Conservation (phyloP, 1,140 invertebrate genomes). For the Anastatus disparis region DNA sequence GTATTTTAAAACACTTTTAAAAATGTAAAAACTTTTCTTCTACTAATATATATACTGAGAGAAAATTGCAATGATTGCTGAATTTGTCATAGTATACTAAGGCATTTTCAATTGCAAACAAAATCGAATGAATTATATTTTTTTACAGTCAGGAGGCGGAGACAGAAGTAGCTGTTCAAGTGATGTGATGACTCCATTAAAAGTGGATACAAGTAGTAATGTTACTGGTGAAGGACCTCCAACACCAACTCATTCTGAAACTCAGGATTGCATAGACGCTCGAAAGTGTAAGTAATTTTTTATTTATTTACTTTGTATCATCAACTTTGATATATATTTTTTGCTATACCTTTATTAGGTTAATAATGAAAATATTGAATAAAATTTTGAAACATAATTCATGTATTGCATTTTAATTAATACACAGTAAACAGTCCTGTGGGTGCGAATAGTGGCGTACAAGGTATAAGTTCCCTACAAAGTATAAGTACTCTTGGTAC, state of each 20-base stretch:
- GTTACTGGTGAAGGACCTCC: slow-evolving; percentile 72
- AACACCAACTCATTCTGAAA: slow-evolving; percentile 78
- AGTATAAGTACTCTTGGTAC: slow-evolving; percentile 65
- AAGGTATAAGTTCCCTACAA: slow-evolving; percentile 68
- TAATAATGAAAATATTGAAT: no score
- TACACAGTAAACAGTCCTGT: slow-evolving; percentile 64
- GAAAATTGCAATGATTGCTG: no score
- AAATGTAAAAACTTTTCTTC: no score
- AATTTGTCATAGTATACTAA: no score
- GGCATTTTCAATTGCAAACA: no score
- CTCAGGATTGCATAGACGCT: slow-evolving; percentile 72
- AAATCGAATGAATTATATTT: not conserved
- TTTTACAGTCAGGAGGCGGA: slow-evolving; percentile 55
- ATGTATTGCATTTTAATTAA: not conserved
- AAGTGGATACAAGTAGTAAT: slow-evolving; percentile 70
- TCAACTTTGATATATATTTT: no score
- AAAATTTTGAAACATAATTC: no score
- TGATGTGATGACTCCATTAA: slow-evolving; percentile 67
- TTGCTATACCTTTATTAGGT: no score
- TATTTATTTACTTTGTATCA: not conserved
- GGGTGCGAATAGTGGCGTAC: slow-evolving; percentile 60
- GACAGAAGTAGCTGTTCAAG: slow-evolving; percentile 60
- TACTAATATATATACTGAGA: no score
- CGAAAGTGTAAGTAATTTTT: slow-evolving; percentile 66
- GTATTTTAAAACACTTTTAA: no score